phyloP scores from a whole-genome alignment of 2,888 invertebrate species.

The Hesperia comma region DNA sequence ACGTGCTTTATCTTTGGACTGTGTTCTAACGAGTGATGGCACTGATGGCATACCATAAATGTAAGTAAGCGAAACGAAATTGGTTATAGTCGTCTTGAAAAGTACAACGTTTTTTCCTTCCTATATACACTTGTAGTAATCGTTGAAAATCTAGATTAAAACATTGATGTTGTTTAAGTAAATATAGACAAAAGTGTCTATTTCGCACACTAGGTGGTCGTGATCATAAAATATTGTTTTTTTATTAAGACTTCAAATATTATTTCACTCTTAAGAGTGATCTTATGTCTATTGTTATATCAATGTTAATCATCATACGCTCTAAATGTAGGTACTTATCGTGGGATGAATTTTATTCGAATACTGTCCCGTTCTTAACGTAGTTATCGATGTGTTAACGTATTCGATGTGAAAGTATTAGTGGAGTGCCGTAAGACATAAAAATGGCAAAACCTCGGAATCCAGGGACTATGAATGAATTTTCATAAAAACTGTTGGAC shows the following conservation, averaged over 20 bases:
- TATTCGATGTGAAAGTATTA: constrained; percentile 1
- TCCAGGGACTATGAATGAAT: no score
- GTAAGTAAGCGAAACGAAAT: neutral
- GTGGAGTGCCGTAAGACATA: no score
- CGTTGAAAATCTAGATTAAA: constrained; percentile 8
- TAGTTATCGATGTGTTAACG: neutral
- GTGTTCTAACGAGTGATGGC: neutral
- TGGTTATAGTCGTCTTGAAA: neutral
- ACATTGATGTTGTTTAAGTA: constrained; percentile 14
- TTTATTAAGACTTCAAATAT: neutral
- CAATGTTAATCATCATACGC: constrained; percentile 6
- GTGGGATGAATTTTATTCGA: constrained; percentile 8
- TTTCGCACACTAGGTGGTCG: constrained; percentile 5
- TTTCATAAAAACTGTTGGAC: no score
- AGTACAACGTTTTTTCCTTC: constrained; percentile 16
- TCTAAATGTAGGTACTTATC: constrained; percentile 23
- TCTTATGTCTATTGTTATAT: constrained; percentile 9
- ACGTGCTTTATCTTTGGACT: neutral
- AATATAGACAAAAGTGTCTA: constrained; percentile 4
- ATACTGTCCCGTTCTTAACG: constrained; percentile 15
- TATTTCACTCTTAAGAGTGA: constrained; percentile 21
- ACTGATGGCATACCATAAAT: neutral
- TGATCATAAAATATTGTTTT: constrained; percentile 1
- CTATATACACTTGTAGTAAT: neutral
- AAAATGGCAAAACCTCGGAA: no score